phyloP scores from a whole-genome alignment of 2,113 vertebrate species.

The Coptodon bakossiorum region DNA sequence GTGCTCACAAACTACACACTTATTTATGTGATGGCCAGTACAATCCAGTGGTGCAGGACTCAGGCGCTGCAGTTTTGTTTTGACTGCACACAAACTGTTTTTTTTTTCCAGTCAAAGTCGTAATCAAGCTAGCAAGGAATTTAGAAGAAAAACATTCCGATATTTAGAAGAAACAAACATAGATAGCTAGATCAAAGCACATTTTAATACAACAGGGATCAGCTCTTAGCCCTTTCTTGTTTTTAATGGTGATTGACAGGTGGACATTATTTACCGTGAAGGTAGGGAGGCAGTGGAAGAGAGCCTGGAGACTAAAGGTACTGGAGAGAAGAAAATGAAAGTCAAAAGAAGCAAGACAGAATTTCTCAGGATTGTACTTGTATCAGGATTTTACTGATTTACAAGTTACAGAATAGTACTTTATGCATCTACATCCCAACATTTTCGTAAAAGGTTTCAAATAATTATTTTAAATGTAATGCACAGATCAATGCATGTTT shows the following conservation, averaged over 20 bases:
- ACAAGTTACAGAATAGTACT: background rate
- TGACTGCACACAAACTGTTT: background rate
- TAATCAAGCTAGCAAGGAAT: background rate
- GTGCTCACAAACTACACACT: background rate
- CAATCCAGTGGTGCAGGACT: fast-evolving
- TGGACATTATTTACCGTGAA: fast-evolving
- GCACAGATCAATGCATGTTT: background rate
- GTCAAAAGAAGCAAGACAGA: background rate
- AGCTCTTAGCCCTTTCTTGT: background rate
- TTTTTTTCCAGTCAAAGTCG: background rate
- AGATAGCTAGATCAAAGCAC: background rate
- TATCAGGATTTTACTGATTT: background rate
- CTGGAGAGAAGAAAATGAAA: fast-evolving
- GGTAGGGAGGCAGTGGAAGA: background rate
- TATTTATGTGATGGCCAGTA: background rate
- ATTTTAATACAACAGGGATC: background rate
- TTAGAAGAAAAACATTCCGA: fast-evolving
- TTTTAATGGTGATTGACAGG: background rate
- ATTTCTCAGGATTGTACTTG: background rate
- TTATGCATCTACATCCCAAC: background rate
- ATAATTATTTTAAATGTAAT: background rate
- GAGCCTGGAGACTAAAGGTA: background rate
- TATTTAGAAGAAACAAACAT: background rate
- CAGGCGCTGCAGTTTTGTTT: background rate
- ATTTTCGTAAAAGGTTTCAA: background rate